A percentile compares a stretch with the other conserved stretches of the same genome.
These are phyloP conservation scores for Macrobrachium nipponense DNA, from an alignment of 1,140 invertebrate species.

Conservation along the genomic window DNA sequence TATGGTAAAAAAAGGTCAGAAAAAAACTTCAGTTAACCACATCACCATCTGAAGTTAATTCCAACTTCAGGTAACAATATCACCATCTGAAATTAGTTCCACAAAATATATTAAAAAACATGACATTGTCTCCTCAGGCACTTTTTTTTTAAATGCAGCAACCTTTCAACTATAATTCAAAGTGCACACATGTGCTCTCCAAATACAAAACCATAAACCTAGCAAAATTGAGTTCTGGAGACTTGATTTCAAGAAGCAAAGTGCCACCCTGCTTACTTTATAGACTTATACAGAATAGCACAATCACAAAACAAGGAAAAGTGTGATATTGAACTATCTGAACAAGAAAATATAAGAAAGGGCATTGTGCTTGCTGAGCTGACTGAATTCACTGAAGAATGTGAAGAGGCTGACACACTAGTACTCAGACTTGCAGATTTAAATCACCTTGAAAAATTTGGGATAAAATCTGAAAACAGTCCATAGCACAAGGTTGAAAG, in stretches of 20 bases:
- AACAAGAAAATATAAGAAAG: constrained; percentile 23
- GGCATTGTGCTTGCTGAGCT: constrained; percentile 45
- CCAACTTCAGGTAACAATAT: no score
- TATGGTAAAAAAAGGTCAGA: constrained; percentile 4
- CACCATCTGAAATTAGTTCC: no score
- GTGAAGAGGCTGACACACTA: neutral
- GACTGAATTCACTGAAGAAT: constrained; percentile 41
- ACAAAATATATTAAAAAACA: no score
- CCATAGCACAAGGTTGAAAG: constrained; percentile 53
- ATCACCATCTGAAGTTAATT: constrained; percentile 14
- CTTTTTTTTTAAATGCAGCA: constrained; percentile 11
- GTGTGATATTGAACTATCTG: no score
- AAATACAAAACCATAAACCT: constrained; percentile 51
- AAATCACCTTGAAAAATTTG: constrained; percentile 9
- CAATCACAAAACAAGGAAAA: constrained; percentile 24
- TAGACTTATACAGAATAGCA: constrained; percentile 34
- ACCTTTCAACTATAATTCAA: constrained; percentile 29
- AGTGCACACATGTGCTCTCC: constrained; percentile 50
- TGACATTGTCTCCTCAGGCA: no score
- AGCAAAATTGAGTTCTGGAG: constrained; percentile 50
- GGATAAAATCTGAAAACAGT: constrained; percentile 32
- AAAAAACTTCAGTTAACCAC: neutral
- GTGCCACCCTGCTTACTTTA: constrained; percentile 50
- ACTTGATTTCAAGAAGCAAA: constrained; percentile 55
- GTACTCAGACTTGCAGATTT: constrained; percentile 32